Conservation (phyloP, 1,140 invertebrate genomes). For the Drosophila melanica region DNA sequence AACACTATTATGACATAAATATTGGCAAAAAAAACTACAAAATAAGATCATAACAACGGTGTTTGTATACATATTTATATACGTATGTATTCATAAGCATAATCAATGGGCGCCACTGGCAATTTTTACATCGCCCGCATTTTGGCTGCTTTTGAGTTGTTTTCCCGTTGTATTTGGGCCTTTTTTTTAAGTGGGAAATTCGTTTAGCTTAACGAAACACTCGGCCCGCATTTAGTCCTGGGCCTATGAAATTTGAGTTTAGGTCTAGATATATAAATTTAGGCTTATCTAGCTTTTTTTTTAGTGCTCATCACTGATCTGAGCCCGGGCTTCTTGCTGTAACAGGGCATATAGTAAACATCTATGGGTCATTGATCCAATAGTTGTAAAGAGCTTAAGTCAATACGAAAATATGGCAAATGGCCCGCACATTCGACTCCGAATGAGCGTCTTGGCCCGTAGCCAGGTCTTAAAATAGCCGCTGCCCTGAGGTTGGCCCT, state of each 20-base stretch:
- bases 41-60: constrained; percentile 40
- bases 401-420: not conserved
- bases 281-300: not conserved
- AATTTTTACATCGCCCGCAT: constrained; percentile 19
- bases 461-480: constrained; percentile 18
- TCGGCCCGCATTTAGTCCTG: not conserved
- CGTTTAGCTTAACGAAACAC: not conserved
- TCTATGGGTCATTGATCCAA: constrained; percentile 48
- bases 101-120: too few relatives aligned
- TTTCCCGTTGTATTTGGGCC: not conserved
- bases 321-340: not conserved
- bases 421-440: constrained; percentile 23
- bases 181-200: constrained; percentile 1
- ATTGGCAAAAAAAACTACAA: constrained; percentile 36
- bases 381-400: constrained; percentile 5
- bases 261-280: too few relatives aligned
- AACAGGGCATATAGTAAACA: not conserved
- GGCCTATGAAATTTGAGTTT: too few relatives aligned
- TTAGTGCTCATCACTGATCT: not conserved
- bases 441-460: constrained; percentile 24
- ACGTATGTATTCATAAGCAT: not conserved
- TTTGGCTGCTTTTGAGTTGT: not conserved
- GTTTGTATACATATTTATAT: not conserved
- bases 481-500: constrained; percentile 22
- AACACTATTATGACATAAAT: constrained; percentile 60